These are phyloP conservation scores for Acanthurus lineatus DNA, from an alignment of 2,797 vertebrate genomes.

Conservation along the genomic window DNA sequence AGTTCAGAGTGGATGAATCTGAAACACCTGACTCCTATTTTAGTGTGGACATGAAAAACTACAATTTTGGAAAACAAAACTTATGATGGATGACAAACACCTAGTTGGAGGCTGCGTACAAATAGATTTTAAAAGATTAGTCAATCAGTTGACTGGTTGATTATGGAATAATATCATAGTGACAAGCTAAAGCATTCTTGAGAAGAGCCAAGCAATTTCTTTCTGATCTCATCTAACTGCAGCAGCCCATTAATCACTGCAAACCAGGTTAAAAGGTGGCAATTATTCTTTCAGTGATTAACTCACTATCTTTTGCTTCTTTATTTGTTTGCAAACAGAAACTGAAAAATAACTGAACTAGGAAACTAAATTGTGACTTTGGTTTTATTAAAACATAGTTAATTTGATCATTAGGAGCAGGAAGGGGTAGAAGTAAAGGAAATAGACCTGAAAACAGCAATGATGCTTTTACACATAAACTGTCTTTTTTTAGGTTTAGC, in stretches of 20 bases:
- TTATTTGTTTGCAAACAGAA: background rate
- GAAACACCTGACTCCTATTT: background rate
- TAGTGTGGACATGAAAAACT: background rate
- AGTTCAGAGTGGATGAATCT: background rate
- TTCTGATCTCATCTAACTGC: background rate
- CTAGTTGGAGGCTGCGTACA: too few relatives aligned
- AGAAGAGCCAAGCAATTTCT: background rate
- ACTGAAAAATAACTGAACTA: background rate
- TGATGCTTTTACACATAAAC: background rate
- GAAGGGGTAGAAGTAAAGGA: background rate
- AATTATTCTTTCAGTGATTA: background rate
- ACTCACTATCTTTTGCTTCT: background rate
- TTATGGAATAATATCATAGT: background rate
- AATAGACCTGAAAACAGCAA: background rate
- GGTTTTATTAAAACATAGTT: background rate
- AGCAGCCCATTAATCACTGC: background rate
- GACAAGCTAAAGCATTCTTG: background rate
- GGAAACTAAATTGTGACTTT: background rate
- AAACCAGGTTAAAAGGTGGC: background rate
- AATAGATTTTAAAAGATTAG: background rate
- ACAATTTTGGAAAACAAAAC: background rate
- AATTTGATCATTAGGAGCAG: background rate
- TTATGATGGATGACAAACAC: background rate
- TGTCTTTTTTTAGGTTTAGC: background rate
- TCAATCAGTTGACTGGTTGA: background rate